Conservation (phyloP, 2,888 invertebrate species). For the Drosophila meridionalis region DNA sequence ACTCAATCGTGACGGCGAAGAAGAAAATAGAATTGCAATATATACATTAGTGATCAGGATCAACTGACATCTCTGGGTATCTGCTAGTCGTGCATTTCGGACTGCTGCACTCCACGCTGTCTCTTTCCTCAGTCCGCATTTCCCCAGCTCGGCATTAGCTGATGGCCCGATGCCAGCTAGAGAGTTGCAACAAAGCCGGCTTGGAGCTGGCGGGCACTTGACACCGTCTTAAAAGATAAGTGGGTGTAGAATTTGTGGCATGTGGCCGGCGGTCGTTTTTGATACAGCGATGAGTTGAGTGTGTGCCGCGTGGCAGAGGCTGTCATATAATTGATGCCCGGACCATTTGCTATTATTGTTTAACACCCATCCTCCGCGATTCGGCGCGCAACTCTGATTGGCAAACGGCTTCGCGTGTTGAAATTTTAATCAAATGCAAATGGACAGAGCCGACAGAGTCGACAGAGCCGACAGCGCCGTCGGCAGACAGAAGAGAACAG, state of each 20-base stretch:
- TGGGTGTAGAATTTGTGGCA: conserved; percentile 78
- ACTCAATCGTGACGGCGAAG: too few species aligned
- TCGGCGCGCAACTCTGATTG: conserved; percentile 53
- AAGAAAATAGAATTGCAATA: not conserved
- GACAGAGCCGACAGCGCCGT: not conserved
- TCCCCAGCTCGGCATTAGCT: conserved; percentile 38
- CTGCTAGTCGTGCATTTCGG: not conserved
- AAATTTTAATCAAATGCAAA: conserved; percentile 78
- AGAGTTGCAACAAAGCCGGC: conserved; percentile 72
- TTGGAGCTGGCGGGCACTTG: conserved; percentile 75
- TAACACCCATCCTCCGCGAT: conserved; percentile 53
- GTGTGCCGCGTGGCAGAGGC: conserved; percentile 48
- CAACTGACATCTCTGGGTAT: not conserved
- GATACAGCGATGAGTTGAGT: conserved; percentile 20
- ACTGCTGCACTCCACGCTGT: not conserved
- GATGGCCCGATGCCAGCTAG: conserved; percentile 23
- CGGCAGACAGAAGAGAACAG: not conserved
- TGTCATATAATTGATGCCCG: conserved; percentile 80
- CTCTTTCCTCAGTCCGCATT: not conserved
- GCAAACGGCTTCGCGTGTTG: conserved; percentile 48
- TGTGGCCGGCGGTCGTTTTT: conserved; percentile 53
- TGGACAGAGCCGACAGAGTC: conserved; percentile 18
- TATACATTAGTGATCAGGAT: not conserved
- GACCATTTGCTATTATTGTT: conserved; percentile 78
- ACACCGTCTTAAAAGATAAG: conserved; percentile 78